Base-by-base conservation (phyloP, 1,140 invertebrate species). In the Eriocheir sinensis region DNA sequence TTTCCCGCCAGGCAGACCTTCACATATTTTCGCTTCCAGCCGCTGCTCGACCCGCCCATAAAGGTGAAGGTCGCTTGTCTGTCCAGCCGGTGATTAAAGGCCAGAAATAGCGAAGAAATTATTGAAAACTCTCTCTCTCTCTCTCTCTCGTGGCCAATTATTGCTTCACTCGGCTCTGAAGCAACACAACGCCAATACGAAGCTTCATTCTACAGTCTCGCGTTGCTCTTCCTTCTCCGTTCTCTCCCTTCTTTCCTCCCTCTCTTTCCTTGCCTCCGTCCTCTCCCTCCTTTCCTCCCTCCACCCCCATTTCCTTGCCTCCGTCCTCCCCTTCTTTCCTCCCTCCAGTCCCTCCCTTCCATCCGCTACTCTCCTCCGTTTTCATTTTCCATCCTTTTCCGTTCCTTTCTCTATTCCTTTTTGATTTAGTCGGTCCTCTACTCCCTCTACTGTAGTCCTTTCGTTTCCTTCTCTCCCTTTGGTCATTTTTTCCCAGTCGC, bases 61-160 rank as follows among this genome's bases (percentile, higher is more conserved):
- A 6, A 81, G 79, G 79, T 81, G 79, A 34, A 81, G 27, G 27
- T 81, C 6, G 27, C 32, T 3, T 30, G 6, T 4, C 27, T 8
- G 6, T 34, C 79, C 27, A n/a, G 27, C 79, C 27, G 6, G 27
- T 81, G 79, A 81, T n/a, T 81, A 27, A 34, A 81, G 79, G 79
- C 3, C 27, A n/a, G 27, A 34, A 34, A 3, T 4, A 81, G 4
- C 3, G 6, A 9, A 34, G 27, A 8, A 81, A 8, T 9, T 6
- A 30, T n/a, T 81, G 27, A 4, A 8, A n/a, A 8, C 81, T 85
- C 81, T 85, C 81, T 85, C 81, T 85, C 81, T 85, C 81, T 85
- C 81, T 85, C 81, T 85, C 81, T 85, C 81, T 85, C 81, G 4
- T 85, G 6, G 27, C 4, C 79, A 48, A 15, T 48, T 4, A 48